These are phyloP conservation scores for Cygnus buccinator DNA, from an alignment of 2,113 vertebrate genomes.

Conservation along the genomic window DNA sequence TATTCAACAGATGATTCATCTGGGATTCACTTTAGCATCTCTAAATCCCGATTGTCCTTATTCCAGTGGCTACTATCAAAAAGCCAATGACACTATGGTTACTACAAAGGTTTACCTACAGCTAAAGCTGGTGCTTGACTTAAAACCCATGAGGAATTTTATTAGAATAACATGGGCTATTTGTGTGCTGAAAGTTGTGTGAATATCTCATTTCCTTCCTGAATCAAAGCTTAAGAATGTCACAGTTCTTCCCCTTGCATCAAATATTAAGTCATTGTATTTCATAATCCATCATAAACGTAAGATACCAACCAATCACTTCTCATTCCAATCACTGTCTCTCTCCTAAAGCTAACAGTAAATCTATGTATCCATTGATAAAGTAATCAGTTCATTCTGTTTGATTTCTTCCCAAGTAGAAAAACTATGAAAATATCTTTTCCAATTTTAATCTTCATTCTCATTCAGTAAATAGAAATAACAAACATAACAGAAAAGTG, in stretches of 20 bases:
- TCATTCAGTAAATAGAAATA: background rate
- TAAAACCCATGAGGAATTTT: background rate
- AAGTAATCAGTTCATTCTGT: conserved; percentile 19
- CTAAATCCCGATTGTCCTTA: background rate
- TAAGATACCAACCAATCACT: background rate
- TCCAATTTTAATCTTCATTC: conserved; percentile 13
- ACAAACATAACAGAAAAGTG: background rate
- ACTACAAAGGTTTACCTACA: background rate
- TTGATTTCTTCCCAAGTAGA: conserved; percentile 16
- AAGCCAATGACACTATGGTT: background rate
- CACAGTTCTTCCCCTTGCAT: background rate
- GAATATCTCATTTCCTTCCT: background rate
- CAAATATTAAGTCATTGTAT: conserved; percentile 13
- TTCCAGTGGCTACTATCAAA: background rate
- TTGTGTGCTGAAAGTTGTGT: background rate
- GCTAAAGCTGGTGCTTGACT: background rate
- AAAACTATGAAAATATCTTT: background rate
- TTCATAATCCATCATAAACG: conserved; percentile 30
- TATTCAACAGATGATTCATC: background rate
- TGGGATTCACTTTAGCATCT: background rate
- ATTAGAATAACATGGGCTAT: background rate
- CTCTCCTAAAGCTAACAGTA: background rate
- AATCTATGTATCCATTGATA: background rate
- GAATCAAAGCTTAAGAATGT: background rate
- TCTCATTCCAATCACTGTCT: conserved; percentile 3